Base-by-base conservation (phyloP, 2,797 vertebrate genomes). In the Syngnathus acus region DNA sequence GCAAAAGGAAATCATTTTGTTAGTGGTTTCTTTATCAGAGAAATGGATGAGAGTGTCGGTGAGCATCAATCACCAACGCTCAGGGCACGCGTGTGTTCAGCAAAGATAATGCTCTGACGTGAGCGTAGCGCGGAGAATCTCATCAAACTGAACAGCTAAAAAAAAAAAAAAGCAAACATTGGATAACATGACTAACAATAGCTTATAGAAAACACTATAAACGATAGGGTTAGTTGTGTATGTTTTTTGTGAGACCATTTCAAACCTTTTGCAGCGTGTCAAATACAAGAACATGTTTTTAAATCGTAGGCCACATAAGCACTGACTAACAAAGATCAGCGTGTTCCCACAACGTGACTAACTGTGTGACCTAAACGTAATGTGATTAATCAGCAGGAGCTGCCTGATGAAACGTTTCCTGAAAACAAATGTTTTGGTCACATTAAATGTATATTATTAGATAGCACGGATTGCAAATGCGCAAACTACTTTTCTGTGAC, bases 1-100 rank as follows among this genome's bases (percentile, higher is more conserved):
- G 65, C 32, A 82, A 78, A 40, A 65, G 73, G 53, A 69, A 72
- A 78, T 79, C n/a, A 71, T 74, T 73, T 69, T 60, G 42, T 62
- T 43, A 43, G 11, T 40, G 40, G 10, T 45, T 62, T 26, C 13
- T 62, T 16, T 32, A 45, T 45, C 42, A 62, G 72, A 65, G 59
- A 17, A 61, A 19, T 2, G 45, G 54, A 68, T 68, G 66, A 23
- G 53, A 61, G 62, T 65, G 62, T 2, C 38, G 7, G 9, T 21
- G 61, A 65, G 68, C 43, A 73, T 47, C 53, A 72, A 48, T 23
- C 23, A 58, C 60, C 69, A 54, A 59, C 62, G 72, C 23, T 19
- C 50, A n/a, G 21, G 65, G 64, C 55, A 68, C 59, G 74, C 64
- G 23, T 42, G 40, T 61, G 59, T 42, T 61, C 23, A 23, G 59